Base-by-base conservation (phyloP, 2,797 vertebrate species). In the Sus cebifrons region DNA sequence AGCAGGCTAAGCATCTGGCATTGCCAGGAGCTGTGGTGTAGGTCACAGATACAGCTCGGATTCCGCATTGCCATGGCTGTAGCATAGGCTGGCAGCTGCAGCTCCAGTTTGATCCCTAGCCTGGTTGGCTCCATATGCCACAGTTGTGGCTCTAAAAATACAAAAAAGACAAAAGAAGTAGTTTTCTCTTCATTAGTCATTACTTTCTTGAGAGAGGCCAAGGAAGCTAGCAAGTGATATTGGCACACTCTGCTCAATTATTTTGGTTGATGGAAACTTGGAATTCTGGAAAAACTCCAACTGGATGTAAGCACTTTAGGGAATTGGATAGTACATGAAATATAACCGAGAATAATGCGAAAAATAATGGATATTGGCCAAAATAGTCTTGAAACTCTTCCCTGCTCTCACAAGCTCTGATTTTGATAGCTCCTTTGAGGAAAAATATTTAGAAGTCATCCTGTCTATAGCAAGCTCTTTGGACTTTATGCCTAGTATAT, bases 311-410 rank as follows among this genome's bases (percentile, higher is more conserved):
- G 40, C 75, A 94, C 65, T 88, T 96, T 89, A 94, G 67, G 44
- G 87, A 87, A 96, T 91, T 96, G 32, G n/a, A 64, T 62, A 81
- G 52, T 49, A 70, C 18, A 21, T 91, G 84, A 97, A 93, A 91
- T 94, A 78, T 75, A 94, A 92, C 49, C 81, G 88, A 90, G 15
- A 92, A 89, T 89, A 60, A 95, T 83, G 73, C 93, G 71, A 84
- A 96, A 98, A 97, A 91, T 97, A 95, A 93, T 77, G 65, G 29
- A 64, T 89, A 94, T 82, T 97, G 74, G 77, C 86, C 94, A 97
- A 97, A 96, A 95, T 81, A 86, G 17, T 68, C 81, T 92, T 5
- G 40, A 96, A 97, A 86, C n/a, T 15, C 11, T 92, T 96, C 81
- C 68, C 4, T 87, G 14, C 2, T 8, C 49, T 93, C 77, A 96